phyloP scores from a whole-genome alignment of 64 coral and sea anemone species.

The Stylophora pistillata region DNA sequence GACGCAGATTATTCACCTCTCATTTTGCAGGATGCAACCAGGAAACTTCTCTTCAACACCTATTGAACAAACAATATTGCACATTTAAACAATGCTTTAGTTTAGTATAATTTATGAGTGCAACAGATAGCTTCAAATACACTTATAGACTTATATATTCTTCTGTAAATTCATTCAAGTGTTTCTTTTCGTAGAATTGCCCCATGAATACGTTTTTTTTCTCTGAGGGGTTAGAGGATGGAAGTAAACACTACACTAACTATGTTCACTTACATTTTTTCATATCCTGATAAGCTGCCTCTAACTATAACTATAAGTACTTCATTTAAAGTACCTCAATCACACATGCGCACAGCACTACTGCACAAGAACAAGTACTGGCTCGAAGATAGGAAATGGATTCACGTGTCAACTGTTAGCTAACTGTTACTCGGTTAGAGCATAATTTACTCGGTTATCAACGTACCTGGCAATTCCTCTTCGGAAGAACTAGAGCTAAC shows the following conservation, averaged over 20 bases:
- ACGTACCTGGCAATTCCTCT: slow-evolving; percentile 40
- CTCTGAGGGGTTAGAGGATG: neutral
- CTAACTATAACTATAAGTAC: no score
- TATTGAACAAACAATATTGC: neutral
- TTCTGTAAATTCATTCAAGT: neutral
- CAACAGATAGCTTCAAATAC: neutral
- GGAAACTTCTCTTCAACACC: slow-evolving; percentile 15
- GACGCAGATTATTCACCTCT: neutral
- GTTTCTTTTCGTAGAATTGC: slow-evolving; percentile 11
- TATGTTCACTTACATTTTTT: slow-evolving; percentile 29
- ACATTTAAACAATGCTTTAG: slow-evolving; percentile 6
- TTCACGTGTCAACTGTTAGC: slow-evolving; percentile 39
- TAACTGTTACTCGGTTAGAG: slow-evolving; percentile 35
- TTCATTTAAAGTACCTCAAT: no score
- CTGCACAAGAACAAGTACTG: no score
- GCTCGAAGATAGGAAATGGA: slow-evolving; percentile 33
- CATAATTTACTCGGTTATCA: slow-evolving; percentile 38
- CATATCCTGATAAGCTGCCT: slow-evolving; percentile 6
- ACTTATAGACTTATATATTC: neutral
- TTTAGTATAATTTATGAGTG: neutral
- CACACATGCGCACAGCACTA: no score
- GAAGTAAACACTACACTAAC: neutral
- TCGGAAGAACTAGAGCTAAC: slow-evolving; percentile 38
- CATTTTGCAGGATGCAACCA: neutral
- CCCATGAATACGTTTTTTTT: neutral